Evolutionary conservation across 2,888 invertebrate genomes (phyloP).

Genomic region (Teinopalpus imperialis): DNA sequence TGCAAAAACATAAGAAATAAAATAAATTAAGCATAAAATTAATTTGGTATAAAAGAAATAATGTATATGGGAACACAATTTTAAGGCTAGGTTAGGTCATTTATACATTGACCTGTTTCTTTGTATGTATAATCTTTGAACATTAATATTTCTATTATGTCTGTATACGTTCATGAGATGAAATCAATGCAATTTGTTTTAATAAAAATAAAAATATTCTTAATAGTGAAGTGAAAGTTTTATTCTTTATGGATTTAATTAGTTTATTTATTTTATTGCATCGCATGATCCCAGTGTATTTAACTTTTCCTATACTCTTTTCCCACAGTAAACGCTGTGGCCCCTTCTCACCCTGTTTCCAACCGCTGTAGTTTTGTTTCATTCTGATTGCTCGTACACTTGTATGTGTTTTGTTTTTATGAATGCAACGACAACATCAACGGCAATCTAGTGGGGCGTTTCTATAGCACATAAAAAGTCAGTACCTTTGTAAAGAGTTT

Average conservation of each 20-base stretch:
- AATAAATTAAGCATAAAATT: not conserved
- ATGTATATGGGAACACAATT: too few relatives aligned
- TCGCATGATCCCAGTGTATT: conserved; percentile 3
- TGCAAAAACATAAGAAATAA: conserved; percentile 54
- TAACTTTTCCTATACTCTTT: conserved; percentile 4
- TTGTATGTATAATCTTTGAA: too few relatives aligned
- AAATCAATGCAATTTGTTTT: too few relatives aligned
- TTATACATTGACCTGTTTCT: too few relatives aligned
- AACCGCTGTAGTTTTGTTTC: conserved; percentile 22
- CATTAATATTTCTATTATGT: too few relatives aligned
- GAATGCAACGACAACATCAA: conserved; percentile 17
- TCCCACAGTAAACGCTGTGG: conserved; percentile 10
- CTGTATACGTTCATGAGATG: too few relatives aligned
- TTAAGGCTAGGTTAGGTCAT: too few relatives aligned
- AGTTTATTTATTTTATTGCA: too few relatives aligned
- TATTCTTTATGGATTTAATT: too few relatives aligned
- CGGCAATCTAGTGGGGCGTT: conserved; percentile 20
- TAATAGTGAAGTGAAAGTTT: too few relatives aligned
- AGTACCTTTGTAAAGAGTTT: conserved; percentile 18
- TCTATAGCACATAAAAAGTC: conserved; percentile 19
- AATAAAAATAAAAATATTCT: too few relatives aligned
- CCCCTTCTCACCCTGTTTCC: conserved; percentile 12
- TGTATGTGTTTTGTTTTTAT: conserved; percentile 25
- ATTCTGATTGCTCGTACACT: conserved; percentile 25
- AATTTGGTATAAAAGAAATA: too few relatives aligned